These are phyloP conservation scores for Philantomba maxwellii DNA, from an alignment of 2,113 vertebrate genomes.

Conservation along the genomic window DNA sequence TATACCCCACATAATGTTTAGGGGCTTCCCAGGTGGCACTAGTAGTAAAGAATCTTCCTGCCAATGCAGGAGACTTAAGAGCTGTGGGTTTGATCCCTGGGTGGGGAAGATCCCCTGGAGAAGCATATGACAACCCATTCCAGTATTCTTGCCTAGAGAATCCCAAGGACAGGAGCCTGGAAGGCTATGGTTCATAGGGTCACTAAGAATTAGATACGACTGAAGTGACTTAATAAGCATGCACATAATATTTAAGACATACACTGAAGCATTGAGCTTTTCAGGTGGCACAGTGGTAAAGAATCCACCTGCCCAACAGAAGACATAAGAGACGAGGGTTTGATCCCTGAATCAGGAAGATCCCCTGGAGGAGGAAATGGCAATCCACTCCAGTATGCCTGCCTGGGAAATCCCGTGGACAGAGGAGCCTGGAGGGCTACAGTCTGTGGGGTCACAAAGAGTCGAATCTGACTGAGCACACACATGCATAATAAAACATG, in stretches of 20 bases:
- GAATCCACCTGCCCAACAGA: neutral
- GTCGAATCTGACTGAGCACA: neutral
- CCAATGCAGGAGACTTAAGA: neutral
- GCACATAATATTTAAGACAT: neutral
- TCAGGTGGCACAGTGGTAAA: neutral
- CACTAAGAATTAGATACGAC: neutral
- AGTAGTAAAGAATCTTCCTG: neutral
- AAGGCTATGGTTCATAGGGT: neutral
- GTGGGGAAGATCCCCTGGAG: neutral
- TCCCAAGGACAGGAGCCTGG: neutral
- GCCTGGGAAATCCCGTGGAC: neutral
- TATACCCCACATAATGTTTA: neutral
- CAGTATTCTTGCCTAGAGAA: neutral
- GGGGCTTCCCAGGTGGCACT: neutral
- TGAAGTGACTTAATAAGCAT: neutral
- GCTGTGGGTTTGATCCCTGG: neutral
- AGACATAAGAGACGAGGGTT: neutral
- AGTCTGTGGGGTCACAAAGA: neutral
- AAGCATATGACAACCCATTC: neutral
- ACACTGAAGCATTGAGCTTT: neutral
- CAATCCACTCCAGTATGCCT: neutral
- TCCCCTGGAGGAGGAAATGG: neutral
- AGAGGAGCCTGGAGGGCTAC: neutral
- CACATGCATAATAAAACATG: neutral
- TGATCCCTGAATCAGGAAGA: neutral